Evolutionary conservation across 2,113 vertebrate genomes (phyloP).

Genomic region (Camelus dromedarius): DNA sequence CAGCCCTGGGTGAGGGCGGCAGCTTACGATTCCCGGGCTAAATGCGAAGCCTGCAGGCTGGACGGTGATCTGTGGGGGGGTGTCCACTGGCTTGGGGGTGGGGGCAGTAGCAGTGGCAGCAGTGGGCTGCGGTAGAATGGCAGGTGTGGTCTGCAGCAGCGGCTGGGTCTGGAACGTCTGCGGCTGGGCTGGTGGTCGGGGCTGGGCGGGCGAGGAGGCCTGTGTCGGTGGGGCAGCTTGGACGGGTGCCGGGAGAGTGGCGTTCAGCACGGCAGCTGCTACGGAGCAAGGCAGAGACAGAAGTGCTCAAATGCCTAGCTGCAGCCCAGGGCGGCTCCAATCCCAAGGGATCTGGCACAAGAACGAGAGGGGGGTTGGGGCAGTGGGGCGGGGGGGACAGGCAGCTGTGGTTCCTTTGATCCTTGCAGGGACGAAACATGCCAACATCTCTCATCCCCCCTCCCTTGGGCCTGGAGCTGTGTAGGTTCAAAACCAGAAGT

Average conservation of each 20-base stretch:
- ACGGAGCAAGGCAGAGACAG: slow-evolving; percentile 81
- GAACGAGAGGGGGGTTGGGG: slow-evolving; percentile 11
- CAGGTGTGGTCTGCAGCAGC: slow-evolving; percentile 83
- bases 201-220: slow-evolving; percentile 76
- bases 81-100: slow-evolving; percentile 86
- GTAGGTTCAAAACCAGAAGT: slow-evolving; percentile 61
- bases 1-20: slow-evolving; percentile 66
- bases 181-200: slow-evolving; percentile 89
- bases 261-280: slow-evolving; percentile 94
- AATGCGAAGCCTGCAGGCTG: slow-evolving; percentile 95
- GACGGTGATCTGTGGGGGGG: slow-evolving; percentile 89
- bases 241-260: slow-evolving; percentile 90
- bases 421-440: slow-evolving; percentile 54
- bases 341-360: slow-evolving; percentile 73
- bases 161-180: slow-evolving; percentile 88
- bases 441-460: slow-evolving; percentile 76
- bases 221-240: slow-evolving; percentile 86
- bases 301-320: slow-evolving; percentile 76
- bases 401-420: slow-evolving; percentile 61
- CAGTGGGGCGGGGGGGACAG: slow-evolving; percentile 53
- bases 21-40: slow-evolving; percentile 95
- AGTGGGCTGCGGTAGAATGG: slow-evolving; percentile 87
- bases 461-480: slow-evolving; percentile 73
- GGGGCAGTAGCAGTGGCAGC: slow-evolving; percentile 77
- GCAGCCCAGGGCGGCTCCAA: slow-evolving; percentile 65